Base-by-base conservation (phyloP, 2,888 invertebrate species). In the Caenorhabditis imperialis region DNA sequence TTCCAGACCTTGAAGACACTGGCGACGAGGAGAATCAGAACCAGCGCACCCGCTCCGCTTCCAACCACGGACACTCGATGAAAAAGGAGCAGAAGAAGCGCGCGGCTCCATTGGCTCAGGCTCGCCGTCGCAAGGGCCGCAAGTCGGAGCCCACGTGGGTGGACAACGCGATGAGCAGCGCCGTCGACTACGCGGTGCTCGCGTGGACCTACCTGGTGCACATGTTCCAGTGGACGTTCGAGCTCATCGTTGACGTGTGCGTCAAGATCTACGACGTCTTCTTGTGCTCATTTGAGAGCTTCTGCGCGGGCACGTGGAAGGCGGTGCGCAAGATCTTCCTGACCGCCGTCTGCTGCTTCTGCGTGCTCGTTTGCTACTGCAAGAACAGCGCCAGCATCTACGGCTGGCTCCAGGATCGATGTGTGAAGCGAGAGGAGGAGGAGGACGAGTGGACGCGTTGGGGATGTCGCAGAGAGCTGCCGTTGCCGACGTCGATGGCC, bases 401-500 rank as follows among this genome's bases (percentile, higher is more conserved):
- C n/a, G 14, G 61, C 4, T 51, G 40, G 1, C 25, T 74, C 3
- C 38, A 47, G 0, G n/a, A n/a, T n/a, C n/a, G n/a, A n/a, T n/a
- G n/a, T n/a, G 22, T 69, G 3, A 42, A 67, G n/a, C 12, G 7
- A 7, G 38, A 54, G 8, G 35, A 57, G 1, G 27, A 40, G n/a
- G 30, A 44, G 8, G n/a, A 44, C n/a, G 37, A 45, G 33, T 51
- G 62, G 42, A 6, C 42, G 1, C 33, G 44, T 5, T 74, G 74
- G 74, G 74, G 74, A 16, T 45, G 30, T n/a, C 50, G 42, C 23
- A 48, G 35, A n/a, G 62, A 69, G 16, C 18, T 69, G 30, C 69
- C 67, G 14, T 47, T 74, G 6, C 57, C 74, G n/a, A 61, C 45
- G 10, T 44, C 20, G 30, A 89, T 96, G 7, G 95, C 95, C 84